phyloP scores from a whole-genome alignment of 2,888 invertebrate genomes.

The Bombylius discolor region DNA sequence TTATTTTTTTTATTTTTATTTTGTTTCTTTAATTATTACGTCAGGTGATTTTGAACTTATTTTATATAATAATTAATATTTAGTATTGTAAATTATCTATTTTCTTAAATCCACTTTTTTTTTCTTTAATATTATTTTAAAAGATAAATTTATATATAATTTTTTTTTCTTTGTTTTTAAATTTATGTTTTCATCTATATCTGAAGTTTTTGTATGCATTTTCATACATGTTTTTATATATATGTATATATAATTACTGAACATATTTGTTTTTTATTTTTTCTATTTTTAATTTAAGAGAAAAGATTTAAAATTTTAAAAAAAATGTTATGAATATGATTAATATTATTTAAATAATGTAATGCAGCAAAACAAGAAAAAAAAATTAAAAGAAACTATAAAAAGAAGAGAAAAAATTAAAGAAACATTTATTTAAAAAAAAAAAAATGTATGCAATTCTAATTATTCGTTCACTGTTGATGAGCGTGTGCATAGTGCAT shows the following conservation, averaged over 20 bases:
- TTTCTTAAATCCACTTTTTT: constrained; percentile 9
- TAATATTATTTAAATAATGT: no score
- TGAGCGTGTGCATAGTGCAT: no score
- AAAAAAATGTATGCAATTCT: no score
- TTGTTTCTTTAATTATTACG: constrained; percentile 19
- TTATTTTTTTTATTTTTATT: constrained; percentile 12
- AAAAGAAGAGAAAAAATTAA: no score
- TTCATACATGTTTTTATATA: constrained; percentile 11
- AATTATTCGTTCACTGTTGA: no score
- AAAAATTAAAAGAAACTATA: no score
- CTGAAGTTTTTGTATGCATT: background rate
- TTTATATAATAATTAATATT: constrained; percentile 11
- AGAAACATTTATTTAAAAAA: no score
- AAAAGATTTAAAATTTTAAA: background rate
- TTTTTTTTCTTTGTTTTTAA: constrained; percentile 8
- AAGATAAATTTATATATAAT: constrained; percentile 15
- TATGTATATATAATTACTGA: constrained; percentile 4
- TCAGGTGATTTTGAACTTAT: constrained; percentile 24
- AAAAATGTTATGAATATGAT: no score
- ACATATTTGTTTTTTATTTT: constrained; percentile 8
- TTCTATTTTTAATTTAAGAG: background rate
- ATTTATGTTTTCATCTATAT: background rate
- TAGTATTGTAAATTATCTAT: constrained; percentile 13
- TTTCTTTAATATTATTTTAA: constrained; percentile 16
- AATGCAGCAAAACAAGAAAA: no score